A percentile compares a stretch with the other conserved stretches of the same genome.
These are phyloP conservation scores for Nycticryphes semicollaris DNA, from an alignment of 2,113 vertebrate species.

Conservation along the genomic window DNA sequence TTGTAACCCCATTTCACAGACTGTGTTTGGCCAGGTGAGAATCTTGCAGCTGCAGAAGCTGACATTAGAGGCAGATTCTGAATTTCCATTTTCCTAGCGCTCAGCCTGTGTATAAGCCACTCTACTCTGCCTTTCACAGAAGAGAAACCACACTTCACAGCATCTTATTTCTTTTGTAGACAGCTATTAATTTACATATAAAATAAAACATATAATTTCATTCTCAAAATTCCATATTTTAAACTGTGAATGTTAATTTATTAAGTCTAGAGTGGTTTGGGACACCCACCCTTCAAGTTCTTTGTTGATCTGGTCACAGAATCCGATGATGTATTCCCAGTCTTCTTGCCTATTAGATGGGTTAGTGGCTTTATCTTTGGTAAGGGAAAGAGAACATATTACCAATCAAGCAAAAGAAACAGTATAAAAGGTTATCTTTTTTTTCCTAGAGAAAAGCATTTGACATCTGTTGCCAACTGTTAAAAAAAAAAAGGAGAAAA, in stretches of 20 bases:
- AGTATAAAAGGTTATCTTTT: not conserved
- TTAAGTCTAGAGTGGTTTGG: not conserved
- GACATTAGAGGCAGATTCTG: not conserved
- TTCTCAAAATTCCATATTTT: not conserved
- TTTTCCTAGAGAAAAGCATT: not conserved
- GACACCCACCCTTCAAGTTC: slow-evolving; percentile 91
- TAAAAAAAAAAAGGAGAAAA: not conserved
- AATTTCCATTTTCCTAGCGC: not conserved
- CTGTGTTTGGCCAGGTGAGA: not conserved
- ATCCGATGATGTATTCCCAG: slow-evolving; percentile 95
- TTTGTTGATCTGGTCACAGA: slow-evolving; percentile 97
- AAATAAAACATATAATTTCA: not conserved
- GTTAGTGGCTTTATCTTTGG: slow-evolving; percentile 92
- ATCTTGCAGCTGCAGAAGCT: not conserved
- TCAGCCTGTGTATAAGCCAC: not conserved
- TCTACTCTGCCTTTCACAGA: not conserved
- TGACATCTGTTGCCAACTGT: not conserved
- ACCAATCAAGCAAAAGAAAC: not conserved
- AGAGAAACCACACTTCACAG: not conserved
- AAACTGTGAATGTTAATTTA: not conserved
- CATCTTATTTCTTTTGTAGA: not conserved
- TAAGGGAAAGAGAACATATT: slow-evolving; percentile 15
- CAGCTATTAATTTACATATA: not conserved
- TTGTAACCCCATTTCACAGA: not conserved
- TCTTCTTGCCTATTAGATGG: slow-evolving; percentile 93